These are phyloP conservation scores for Caenorhabditis sinica DNA, from an alignment of 2,888 invertebrate species.

Conservation along the genomic window DNA sequence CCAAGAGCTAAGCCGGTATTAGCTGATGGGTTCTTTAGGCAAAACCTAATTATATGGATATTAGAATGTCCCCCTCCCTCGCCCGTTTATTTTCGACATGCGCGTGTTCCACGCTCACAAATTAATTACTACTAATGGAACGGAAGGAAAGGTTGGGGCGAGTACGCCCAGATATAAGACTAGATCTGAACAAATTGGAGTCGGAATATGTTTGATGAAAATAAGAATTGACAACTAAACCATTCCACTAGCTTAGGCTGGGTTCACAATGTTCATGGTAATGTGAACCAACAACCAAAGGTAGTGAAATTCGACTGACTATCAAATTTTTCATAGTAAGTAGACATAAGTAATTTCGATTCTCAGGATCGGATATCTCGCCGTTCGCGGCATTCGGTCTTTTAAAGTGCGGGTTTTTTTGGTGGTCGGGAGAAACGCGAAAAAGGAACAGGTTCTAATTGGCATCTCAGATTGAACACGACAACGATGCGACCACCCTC, in stretches of 20 bases:
- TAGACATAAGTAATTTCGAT: neutral
- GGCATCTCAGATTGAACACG: slow-evolving; percentile 7
- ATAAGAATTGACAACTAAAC: neutral
- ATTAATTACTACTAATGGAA: neutral
- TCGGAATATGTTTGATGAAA: neutral
- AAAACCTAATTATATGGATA: neutral
- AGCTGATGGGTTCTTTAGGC: neutral
- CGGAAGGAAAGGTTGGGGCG: neutral
- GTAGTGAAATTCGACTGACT: neutral
- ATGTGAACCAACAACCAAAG: neutral
- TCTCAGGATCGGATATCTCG: neutral
- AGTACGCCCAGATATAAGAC: neutral
- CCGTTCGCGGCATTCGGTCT: slow-evolving; percentile 3
- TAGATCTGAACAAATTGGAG: neutral
- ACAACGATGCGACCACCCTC: slow-evolving; percentile 9
- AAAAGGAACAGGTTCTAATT: slow-evolving; percentile 17
- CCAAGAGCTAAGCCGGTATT: too few relatives aligned
- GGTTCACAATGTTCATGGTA: neutral
- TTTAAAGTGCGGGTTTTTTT: slow-evolving; percentile 15
- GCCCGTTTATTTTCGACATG: neutral
- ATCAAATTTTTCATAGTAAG: neutral
- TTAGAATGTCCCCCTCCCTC: neutral
- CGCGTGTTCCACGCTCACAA: neutral
- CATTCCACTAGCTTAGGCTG: neutral
- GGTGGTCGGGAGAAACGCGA: neutral